A percentile compares a stretch with the other conserved stretches of the same genome.
These are phyloP conservation scores for Equus quagga DNA, from an alignment of 2,113 vertebrate genomes.

Conservation along the genomic window DNA sequence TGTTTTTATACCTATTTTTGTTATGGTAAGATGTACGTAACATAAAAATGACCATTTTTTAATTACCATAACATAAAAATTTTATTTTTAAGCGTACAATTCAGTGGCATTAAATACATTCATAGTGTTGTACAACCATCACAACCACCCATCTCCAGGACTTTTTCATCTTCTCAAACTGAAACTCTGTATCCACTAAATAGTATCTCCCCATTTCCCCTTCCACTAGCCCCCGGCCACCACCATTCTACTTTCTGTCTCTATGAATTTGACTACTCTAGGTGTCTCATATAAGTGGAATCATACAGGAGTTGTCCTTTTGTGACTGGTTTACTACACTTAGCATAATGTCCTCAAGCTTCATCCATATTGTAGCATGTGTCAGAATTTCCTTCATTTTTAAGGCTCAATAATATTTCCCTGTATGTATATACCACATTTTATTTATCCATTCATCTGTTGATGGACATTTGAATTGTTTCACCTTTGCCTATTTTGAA, in stretches of 20 bases:
- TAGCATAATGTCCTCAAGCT: not conserved
- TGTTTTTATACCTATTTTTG: not conserved
- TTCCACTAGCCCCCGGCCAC: not conserved
- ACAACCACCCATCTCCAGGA: not conserved
- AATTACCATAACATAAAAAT: not conserved
- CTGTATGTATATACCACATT: not conserved
- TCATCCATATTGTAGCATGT: not conserved
- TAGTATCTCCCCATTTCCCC: not conserved
- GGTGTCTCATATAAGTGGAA: not conserved
- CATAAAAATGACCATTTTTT: not conserved
- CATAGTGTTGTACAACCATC: not conserved
- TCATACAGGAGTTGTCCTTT: not conserved
- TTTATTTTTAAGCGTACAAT: not conserved
- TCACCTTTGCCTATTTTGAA: not conserved
- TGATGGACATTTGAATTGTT: not conserved
- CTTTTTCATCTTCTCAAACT: not conserved
- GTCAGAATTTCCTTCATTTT: not conserved
- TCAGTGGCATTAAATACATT: not conserved
- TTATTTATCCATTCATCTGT: not conserved
- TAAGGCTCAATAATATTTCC: not conserved
- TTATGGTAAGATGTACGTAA: not conserved
- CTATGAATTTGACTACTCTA: not conserved
- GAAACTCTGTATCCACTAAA: not conserved
- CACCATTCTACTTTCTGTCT: not conserved
- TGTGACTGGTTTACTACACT: not conserved